Base-by-base conservation (phyloP, 2,113 vertebrate species). In the Pteronura brasiliensis region DNA sequence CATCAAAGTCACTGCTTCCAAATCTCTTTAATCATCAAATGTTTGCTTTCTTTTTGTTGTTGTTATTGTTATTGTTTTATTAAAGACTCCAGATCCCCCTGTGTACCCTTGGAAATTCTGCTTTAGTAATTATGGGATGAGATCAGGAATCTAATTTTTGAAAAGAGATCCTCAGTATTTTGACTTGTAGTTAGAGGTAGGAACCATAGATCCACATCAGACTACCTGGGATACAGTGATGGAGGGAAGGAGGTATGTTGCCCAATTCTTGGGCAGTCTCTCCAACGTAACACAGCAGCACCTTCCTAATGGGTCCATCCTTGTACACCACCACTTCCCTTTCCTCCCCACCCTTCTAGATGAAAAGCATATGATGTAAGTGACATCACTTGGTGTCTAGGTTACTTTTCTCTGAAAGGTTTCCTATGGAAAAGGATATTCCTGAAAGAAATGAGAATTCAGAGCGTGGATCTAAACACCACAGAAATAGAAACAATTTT, bases 381-480 rank as follows among this genome's bases (percentile, higher is more conserved):
- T 72, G 57, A 55, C 31, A 92, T 52, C 34, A 84, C 27, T 82
- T 90, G 42, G 49, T 49, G 15, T 94, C 71, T 81, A 55, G 20
- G 36, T 79, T 81, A 71, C 17, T 94, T 83, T 97, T 52, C 39
- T 76, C 85, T 77, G 9, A 67, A 21, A 87, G 61, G 27, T 20
- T 90, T 97, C 74, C 55, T 88, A 42, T 83, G 47, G 88, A 82
- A 90, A 96, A 93, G 9, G 17, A 67, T 61, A 88, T 12, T 61
- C 14, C 25, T 84, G 42, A 80, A 80, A 84, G 39, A 93, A 72
- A 85, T 11, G 65, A 92, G 63, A 84, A 57, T 90, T 79, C 67
- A 76, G 69, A 96, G 49, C 92, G 61, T 91, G 15, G 21, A 55
- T 88, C 36, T 83, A 49, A 47, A 47, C 7, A 2, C 74, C 42